A percentile compares a stretch with the other conserved stretches of the same genome.
phyloP scores from a whole-genome alignment of 2,888 invertebrate genomes.

The Mantis religiosa region DNA sequence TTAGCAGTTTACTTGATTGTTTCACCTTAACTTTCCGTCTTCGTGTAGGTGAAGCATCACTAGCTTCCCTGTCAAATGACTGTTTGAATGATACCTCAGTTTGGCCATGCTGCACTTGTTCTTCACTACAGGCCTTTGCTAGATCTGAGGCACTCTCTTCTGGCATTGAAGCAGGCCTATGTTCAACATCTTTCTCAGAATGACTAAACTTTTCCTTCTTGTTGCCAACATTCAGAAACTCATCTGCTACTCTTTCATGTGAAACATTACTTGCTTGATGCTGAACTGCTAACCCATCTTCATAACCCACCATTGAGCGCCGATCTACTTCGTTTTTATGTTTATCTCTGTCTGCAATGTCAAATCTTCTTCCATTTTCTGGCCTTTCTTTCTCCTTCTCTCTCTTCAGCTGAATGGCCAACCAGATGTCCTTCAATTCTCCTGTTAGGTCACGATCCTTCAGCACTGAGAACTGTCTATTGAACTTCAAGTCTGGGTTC shows the following conservation, averaged over 20 bases:
- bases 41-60: background rate
- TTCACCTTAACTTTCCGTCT: background rate
- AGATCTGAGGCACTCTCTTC: background rate
- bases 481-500: constrained; percentile 61
- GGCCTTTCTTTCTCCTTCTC: constrained; percentile 45
- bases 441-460: constrained; percentile 67
- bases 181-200: background rate
- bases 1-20: background rate
- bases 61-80: background rate
- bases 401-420: constrained; percentile 59
- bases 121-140: background rate
- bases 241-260: background rate
- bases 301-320: background rate
- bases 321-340: background rate
- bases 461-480: constrained; percentile 53
- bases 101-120: background rate
- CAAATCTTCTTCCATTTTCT: constrained; percentile 12
- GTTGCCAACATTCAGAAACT: background rate
- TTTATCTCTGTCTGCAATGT: background rate
- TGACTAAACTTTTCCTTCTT: background rate
- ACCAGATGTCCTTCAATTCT: constrained; percentile 70
- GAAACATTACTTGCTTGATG: background rate
- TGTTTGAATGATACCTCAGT: background rate
- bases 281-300: background rate
- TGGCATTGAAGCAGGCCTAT: background rate